A percentile compares a stretch with the other conserved stretches of the same genome.
phyloP scores from a whole-genome alignment of 2,113 vertebrate genomes.

The Cygnus atratus region DNA sequence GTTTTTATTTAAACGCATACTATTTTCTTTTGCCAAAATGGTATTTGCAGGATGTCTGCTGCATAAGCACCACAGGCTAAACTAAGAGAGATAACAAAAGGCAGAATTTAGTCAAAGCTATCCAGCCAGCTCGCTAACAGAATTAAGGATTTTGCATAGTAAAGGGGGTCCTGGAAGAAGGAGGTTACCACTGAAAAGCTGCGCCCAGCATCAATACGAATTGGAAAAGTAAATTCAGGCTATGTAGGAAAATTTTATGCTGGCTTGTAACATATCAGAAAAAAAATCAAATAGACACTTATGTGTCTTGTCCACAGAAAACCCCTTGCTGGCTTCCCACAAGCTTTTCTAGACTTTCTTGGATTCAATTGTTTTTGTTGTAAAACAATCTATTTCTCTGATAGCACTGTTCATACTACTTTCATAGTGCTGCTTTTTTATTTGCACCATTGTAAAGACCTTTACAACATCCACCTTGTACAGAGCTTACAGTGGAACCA shows the following conservation, averaged over 20 bases:
- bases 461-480: neutral
- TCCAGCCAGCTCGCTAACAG: neutral
- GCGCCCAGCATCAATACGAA: fast-evolving
- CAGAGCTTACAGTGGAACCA: neutral
- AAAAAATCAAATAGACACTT: neutral
- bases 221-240: neutral
- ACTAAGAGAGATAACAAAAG: neutral
- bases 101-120: neutral
- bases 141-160: neutral
- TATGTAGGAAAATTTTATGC: neutral
- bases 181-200: neutral
- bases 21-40: neutral
- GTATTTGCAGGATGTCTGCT: neutral
- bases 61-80: neutral
- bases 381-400: neutral
- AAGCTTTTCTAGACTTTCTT: neutral
- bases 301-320: neutral
- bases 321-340: neutral
- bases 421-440: neutral
- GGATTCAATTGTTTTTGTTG: neutral
- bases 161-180: neutral
- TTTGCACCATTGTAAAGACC: neutral
- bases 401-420: too few relatives aligned
- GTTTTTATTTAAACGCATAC: neutral
- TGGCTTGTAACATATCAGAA: neutral